Evolutionary conservation across 2,797 vertebrate genomes (phyloP), one percentile per base, ranked within the genome.

Genomic region (Kryptopterus vitreolus): DNA sequence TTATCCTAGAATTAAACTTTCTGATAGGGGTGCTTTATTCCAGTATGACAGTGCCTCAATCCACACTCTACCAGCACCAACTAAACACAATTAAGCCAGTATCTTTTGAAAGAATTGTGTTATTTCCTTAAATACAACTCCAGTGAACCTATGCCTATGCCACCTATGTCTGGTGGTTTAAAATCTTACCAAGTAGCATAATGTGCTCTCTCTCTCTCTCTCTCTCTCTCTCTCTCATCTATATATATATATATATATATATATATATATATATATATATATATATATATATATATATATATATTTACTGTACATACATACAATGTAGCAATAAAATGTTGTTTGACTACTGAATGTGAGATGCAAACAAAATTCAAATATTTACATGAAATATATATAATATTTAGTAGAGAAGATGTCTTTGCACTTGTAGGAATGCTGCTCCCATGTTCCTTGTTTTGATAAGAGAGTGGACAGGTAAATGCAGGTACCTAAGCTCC

Each of bases 401-500:
- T 53, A 68, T 22, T 4, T 15, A 62, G 15, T 31, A 35, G 31
- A 31, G 55, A 22, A 61, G 24, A 48, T 16, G 20, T 22, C 20
- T 48, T 48, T 48, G 43, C 71, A 53, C 43, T 79, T 53, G 55
- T 59, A 79, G 31, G 63, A 80, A 79, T 57, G 68, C 71, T 52
- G 10, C 35, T 35, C 43, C 24, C 26, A 16, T 69, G 66, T 62
- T 29, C 50, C 24, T 79, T 76, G 72, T 59, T 76, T 71, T 71
- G 33, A 71, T 24, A 31, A 58, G 22, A 22, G 20, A 59, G 29
- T 26, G 2, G 43, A 68, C 74, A 43, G 55, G 35, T 73, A 62
- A 77, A 53, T 80, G 73, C 80, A 77, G 80, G 80, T 81, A 70
- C 53, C 53, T 20, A 2, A 55, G 57, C 33, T 81, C 43, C 24